These are phyloP conservation scores for Channa maculata DNA, from an alignment of 2,113 vertebrate species.

Conservation along the genomic window DNA sequence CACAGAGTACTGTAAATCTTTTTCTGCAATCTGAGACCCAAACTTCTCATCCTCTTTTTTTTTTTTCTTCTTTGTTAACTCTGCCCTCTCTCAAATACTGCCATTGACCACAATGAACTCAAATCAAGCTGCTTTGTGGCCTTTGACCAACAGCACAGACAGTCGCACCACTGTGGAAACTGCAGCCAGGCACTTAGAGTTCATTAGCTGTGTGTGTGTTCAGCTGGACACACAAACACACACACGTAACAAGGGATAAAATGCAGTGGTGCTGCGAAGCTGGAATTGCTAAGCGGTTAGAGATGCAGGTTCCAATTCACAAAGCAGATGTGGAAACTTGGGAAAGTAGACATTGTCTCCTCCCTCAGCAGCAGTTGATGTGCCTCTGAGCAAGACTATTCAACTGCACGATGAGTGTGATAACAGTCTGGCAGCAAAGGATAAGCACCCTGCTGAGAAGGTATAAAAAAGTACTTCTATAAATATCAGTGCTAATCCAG, in stretches of 20 bases:
- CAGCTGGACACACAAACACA: constrained; percentile 74
- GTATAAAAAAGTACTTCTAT: no score
- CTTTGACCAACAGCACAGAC: constrained; percentile 40
- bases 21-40: no score
- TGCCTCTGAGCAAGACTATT: no score
- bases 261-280: constrained; percentile 18
- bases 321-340: not conserved
- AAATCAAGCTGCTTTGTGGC: constrained; percentile 13
- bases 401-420: no score
- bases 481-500: not conserved
- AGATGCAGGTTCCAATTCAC: constrained; percentile 8
- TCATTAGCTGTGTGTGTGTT: constrained; percentile 78
- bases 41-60: no score
- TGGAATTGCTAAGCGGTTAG: constrained; percentile 17
- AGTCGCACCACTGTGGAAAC: constrained; percentile 73
- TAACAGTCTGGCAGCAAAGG: no score
- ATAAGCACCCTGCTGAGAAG: no score
- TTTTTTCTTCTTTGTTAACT: not conserved
- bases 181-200: constrained; percentile 65
- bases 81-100: not conserved
- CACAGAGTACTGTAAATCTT: no score
- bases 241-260: constrained; percentile 51
- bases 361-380: no score
- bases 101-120: constrained; percentile 1
- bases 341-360: no score